Evolutionary conservation across 2,888 invertebrate genomes (phyloP), one percentile per base, ranked within the genome.

Genomic region (Cheilosia scutellata): DNA sequence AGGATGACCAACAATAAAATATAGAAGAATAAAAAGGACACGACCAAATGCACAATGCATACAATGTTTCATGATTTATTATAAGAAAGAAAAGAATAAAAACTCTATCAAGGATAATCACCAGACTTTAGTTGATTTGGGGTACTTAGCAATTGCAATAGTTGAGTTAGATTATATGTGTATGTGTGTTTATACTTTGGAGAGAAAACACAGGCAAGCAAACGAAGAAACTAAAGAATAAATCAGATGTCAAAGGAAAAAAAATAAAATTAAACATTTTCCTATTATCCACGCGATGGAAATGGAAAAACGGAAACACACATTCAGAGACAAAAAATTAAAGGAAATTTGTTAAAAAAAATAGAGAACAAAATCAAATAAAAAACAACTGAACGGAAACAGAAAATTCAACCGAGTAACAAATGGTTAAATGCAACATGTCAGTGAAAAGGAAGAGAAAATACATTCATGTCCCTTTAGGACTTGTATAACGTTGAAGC

Each of bases 41-140:
- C 62, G 71, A 62, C 70, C 57, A 79, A 79, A 65, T 79, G 78
- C 77, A 78, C 77, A 78, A 78, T 78, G 77, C 78, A 79, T 63
- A 72, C 13, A 79, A 78, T 60, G 66, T 60, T 63, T 57, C 57
- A 65, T 75, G 25, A 40, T 49, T 37, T 49, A 47, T 44, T 31
- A 53, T 40, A 47, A 53, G 53, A 44, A 42, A 20, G 29, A 57
- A 55, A 47, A 40, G 53, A 11, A 31, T 29, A 6, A 49, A 63
- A 47, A 42, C n/a, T 29, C 49, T 60, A 25, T 68, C 57, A 71
- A 79, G 58, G 57, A 77, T 70, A 55, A 77, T 70, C 76, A 60
- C 53, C 70, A 70, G 70, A 63, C 62, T 51, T 11, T 27, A 13
- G 9, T 29, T 51, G 9, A 16, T 33, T 2, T 13, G 62, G 51